These are phyloP conservation scores for Antrozous pallidus DNA, from an alignment of 2,797 vertebrate genomes.

Conservation along the genomic window DNA sequence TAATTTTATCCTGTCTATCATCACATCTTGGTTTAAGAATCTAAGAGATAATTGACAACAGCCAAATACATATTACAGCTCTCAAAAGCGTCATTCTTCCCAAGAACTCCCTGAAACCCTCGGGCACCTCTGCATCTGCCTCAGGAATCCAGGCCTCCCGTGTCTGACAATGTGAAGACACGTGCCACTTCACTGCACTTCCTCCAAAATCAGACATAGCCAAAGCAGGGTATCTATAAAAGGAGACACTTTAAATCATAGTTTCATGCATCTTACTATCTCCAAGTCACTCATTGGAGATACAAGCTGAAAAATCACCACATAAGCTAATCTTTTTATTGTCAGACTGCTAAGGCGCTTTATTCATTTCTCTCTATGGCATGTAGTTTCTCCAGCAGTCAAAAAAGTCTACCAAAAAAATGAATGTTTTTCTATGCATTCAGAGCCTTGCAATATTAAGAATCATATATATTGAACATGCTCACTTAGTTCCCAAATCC, in stretches of 20 bases:
- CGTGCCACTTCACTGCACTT: background rate
- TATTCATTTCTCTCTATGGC: background rate
- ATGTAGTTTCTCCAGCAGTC: background rate
- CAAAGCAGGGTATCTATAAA: background rate
- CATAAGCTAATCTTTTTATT: background rate
- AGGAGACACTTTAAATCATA: background rate
- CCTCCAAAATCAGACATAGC: background rate
- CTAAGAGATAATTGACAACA: background rate
- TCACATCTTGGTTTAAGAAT: background rate
- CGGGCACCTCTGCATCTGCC: background rate
- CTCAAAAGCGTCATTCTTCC: background rate
- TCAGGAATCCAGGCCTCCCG: background rate
- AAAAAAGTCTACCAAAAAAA: background rate
- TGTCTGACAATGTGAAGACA: background rate
- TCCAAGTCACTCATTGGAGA: background rate
- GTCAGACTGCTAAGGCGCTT: background rate
- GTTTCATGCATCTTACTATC: background rate
- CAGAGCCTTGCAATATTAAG: background rate
- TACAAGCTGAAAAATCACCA: background rate
- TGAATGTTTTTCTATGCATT: background rate
- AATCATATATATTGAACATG: conserved; percentile 22
- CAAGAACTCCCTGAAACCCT: background rate
- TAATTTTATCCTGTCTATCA: background rate
- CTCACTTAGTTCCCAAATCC: conserved; percentile 39
- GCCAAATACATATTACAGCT: background rate